Percentiles rank a stretch among this genome's conserved stretches.
Conservation (phyloP, 2,113 vertebrate genomes). For the Trinectes maculatus region DNA sequence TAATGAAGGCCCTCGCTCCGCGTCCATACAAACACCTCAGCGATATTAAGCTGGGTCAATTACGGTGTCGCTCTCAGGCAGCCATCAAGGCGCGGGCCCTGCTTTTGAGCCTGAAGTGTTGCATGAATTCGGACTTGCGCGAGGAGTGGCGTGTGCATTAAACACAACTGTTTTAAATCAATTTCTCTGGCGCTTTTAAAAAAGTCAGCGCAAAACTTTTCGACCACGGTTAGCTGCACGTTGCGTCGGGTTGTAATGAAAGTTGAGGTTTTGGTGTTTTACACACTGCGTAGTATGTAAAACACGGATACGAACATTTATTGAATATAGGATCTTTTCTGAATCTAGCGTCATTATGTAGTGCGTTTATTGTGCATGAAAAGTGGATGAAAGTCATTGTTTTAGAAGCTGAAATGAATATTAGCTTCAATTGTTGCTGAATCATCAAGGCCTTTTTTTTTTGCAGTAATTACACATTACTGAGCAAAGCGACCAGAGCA, state of each 20-base stretch:
- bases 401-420: background rate
- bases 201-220: slow-evolving; percentile 35
- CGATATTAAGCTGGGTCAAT: slow-evolving; percentile 82
- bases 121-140: slow-evolving; percentile 45
- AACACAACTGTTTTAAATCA: slow-evolving; percentile 33
- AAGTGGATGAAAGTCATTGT: background rate
- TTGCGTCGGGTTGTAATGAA: slow-evolving; percentile 5
- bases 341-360: background rate
- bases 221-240: background rate
- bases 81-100: slow-evolving; percentile 64
- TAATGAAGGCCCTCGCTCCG: slow-evolving; percentile 68
- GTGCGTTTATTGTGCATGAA: slow-evolving; percentile 6
- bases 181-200: slow-evolving; percentile 43
- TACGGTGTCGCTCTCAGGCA: slow-evolving; percentile 69
- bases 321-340: slow-evolving; percentile 24
- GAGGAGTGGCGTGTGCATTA: slow-evolving; percentile 49
- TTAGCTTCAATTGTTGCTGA: background rate
- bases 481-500: background rate
- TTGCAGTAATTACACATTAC: slow-evolving; percentile 18
- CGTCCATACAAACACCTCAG: slow-evolving; percentile 71
- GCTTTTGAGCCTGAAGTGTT: slow-evolving; percentile 52
- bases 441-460: background rate
- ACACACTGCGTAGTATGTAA: slow-evolving; percentile 6
- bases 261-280: background rate
- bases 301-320: slow-evolving; percentile 28